phyloP scores from a whole-genome alignment of 2,797 vertebrate genomes.

The Chromis chromis region DNA sequence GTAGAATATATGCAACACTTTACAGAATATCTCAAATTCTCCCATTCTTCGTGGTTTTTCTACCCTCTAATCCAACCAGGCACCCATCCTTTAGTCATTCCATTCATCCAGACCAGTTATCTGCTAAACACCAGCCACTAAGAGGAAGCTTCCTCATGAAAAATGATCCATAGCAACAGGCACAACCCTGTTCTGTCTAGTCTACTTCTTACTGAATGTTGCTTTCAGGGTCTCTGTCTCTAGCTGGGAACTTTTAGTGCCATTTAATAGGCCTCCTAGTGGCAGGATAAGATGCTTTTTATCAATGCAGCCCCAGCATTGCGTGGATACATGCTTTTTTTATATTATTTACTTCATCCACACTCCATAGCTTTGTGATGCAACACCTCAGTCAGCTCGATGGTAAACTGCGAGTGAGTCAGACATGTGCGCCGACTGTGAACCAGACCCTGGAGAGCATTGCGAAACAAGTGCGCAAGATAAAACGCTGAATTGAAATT shows the following conservation, averaged over 20 bases:
- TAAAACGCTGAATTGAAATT: conserved; percentile 66
- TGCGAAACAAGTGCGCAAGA: conserved; percentile 50
- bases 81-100: too few relatives aligned
- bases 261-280: conserved; percentile 2
- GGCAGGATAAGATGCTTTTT: conserved; percentile 12
- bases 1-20: too few relatives aligned
- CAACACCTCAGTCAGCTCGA: conserved; percentile 55
- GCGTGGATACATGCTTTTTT: conserved; percentile 18
- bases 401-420: conserved; percentile 56
- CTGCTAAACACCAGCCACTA: too few relatives aligned
- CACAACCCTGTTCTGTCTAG: neutral
- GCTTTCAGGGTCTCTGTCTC: neutral
- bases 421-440: conserved; percentile 54
- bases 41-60: too few relatives aligned
- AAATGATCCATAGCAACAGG: neutral
- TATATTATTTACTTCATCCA: conserved; percentile 1
- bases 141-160: too few relatives aligned
- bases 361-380: conserved; percentile 62
- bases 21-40: too few relatives aligned
- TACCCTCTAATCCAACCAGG: too few relatives aligned
- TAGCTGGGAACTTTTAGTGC: neutral
- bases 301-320: conserved; percentile 11
- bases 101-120: too few relatives aligned
- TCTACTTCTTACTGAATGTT: neutral
- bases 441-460: conserved; percentile 58